These are phyloP conservation scores for Sarcophaga peregrina DNA, from an alignment of 1,140 invertebrate genomes.

Conservation along the genomic window DNA sequence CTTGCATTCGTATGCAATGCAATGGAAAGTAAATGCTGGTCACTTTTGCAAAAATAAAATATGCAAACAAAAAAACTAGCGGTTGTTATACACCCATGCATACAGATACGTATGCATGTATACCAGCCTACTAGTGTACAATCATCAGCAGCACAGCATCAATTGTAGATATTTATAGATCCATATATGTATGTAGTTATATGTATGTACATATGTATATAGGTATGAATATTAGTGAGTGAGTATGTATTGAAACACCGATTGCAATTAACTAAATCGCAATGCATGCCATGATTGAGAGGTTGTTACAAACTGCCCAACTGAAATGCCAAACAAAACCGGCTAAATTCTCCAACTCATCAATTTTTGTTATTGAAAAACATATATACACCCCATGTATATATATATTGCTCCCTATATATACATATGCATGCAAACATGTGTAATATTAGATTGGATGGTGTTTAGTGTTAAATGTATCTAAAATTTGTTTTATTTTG, in stretches of 20 bases:
- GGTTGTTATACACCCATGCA: background rate
- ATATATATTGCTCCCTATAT: background rate
- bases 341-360: slow-evolving; percentile 4
- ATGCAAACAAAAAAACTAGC: background rate
- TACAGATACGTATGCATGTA: background rate
- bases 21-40: background rate
- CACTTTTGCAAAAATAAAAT: background rate
- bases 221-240: background rate
- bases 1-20: too few species aligned
- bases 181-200: background rate
- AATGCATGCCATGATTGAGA: background rate
- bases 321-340: background rate
- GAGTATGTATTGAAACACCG: background rate
- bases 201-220: background rate
- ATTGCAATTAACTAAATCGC: slow-evolving; percentile 18
- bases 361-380: slow-evolving; percentile 21
- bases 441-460: background rate
- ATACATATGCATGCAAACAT: background rate
- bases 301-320: background rate
- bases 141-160: too few species aligned
- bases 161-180: too few species aligned
- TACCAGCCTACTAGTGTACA: background rate
- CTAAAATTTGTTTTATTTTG: slow-evolving; percentile 20
- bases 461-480: slow-evolving; percentile 26
- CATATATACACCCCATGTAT: too few species aligned